phyloP scores from a whole-genome alignment of 1,140 invertebrate genomes.

The Thaumetopoea pityocampa region DNA sequence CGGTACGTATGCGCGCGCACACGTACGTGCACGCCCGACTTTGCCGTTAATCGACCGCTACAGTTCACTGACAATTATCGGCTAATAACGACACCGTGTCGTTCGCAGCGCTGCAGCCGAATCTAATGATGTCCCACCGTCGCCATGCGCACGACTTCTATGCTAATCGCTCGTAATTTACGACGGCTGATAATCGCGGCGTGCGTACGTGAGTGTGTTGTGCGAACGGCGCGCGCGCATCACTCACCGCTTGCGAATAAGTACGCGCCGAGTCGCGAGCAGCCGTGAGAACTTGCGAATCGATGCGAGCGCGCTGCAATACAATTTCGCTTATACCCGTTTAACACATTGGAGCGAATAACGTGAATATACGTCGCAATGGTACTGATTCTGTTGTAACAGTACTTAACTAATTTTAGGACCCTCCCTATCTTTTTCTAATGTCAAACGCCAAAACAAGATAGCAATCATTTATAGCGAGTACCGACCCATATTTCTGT shows the following conservation, averaged over 20 bases:
- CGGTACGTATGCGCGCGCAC: too few species aligned
- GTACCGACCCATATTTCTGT: too few species aligned
- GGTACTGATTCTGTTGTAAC: too few species aligned
- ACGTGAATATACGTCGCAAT: too few species aligned
- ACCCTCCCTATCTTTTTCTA: too few species aligned
- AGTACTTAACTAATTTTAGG: too few species aligned
- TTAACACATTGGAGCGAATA: too few species aligned
- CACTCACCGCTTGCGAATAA: slow-evolving; percentile 18
- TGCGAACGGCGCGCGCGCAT: slow-evolving; percentile 44
- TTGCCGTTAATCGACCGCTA: slow-evolving; percentile 69
- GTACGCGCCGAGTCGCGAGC: slow-evolving; percentile 1
- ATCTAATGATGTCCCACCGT: slow-evolving; percentile 57
- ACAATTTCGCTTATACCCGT: slow-evolving; percentile 9
- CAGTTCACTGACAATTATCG: slow-evolving; percentile 62
- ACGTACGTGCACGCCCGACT: slow-evolving; percentile 31
- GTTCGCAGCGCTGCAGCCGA: slow-evolving; percentile 52
- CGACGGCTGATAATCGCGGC: slow-evolving; percentile 68
- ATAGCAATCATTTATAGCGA: too few species aligned
- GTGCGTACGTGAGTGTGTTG: slow-evolving; percentile 65
- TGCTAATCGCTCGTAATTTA: slow-evolving; percentile 71
- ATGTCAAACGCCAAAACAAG: too few species aligned
- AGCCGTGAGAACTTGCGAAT: slow-evolving; percentile 35
- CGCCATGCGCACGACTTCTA: slow-evolving; percentile 63
- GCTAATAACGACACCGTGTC: slow-evolving; percentile 57
- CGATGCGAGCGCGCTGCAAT: slow-evolving; percentile 22